phyloP scores from a whole-genome alignment of 1,140 invertebrate genomes.

The Platyura marginata region DNA sequence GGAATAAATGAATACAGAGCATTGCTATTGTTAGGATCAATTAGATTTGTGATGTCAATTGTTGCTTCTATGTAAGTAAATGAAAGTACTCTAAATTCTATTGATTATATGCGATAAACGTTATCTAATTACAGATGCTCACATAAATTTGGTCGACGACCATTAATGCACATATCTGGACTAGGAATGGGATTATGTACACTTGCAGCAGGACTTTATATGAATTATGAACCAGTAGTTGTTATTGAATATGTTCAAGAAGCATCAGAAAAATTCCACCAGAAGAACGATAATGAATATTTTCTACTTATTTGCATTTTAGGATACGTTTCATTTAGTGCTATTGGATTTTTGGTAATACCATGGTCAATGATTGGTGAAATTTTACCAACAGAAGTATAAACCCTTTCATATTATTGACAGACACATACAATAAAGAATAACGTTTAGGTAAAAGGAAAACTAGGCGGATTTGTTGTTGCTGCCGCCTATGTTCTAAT shows the following conservation, averaged over 20 bases:
- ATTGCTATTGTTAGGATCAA: constrained; percentile 28
- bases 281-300: constrained; percentile 9
- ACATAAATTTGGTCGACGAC: constrained; percentile 30
- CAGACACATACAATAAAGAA: no score
- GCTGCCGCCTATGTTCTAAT: constrained; percentile 40
- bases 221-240: no score
- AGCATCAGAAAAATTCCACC: background rate
- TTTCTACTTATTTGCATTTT: constrained; percentile 28
- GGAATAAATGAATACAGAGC: constrained; percentile 27
- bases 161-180: constrained; percentile 30
- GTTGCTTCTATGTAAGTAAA: constrained; percentile 18
- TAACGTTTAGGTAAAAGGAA: constrained; percentile 14
- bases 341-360: constrained; percentile 34
- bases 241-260: no score
- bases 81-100: no score
- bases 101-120: no score
- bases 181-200: constrained; percentile 34
- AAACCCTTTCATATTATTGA: background rate
- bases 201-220: constrained; percentile 28
- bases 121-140: constrained; percentile 17
- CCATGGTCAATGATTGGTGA: constrained; percentile 43
- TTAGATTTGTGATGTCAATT: constrained; percentile 31
- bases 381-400: constrained; percentile 11
- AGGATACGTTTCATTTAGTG: constrained; percentile 31
- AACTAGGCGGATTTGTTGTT: constrained; percentile 33